A percentile compares a stretch with the other conserved stretches of the same genome.
These are phyloP conservation scores for Augochlorella aurata DNA, from an alignment of 2,888 invertebrate genomes.

Conservation along the genomic window DNA sequence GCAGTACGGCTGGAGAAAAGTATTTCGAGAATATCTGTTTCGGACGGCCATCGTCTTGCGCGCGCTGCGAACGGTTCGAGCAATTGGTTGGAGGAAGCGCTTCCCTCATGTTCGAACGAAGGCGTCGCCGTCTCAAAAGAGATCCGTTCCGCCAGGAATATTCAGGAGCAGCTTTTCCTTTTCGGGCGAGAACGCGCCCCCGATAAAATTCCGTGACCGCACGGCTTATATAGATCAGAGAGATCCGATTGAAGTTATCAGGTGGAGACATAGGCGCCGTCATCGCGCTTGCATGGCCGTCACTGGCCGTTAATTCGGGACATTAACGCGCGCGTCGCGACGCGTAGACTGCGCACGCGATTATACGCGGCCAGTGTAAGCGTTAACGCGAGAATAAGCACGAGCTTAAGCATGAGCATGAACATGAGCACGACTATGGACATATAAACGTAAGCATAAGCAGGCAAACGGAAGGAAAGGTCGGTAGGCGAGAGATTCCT, in stretches of 20 bases:
- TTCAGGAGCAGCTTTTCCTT: neutral
- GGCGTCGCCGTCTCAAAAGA: neutral
- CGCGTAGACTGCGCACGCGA: conserved; percentile 17
- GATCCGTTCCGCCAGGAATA: neutral
- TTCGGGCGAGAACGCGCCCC: neutral
- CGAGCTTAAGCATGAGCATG: neutral
- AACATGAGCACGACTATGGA: neutral
- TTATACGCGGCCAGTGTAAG: neutral
- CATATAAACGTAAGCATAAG: neutral
- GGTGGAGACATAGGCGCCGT: conserved; percentile 5
- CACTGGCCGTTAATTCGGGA: neutral
- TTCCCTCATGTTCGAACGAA: neutral
- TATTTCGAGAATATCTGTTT: neutral
- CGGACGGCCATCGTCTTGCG: neutral
- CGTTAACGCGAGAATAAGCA: neutral
- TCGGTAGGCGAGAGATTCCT: conserved; percentile 10
- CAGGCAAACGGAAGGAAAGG: neutral
- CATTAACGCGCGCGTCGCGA: neutral
- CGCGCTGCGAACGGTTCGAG: neutral
- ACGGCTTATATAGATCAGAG: conserved; percentile 8
- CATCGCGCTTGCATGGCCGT: neutral
- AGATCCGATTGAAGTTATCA: neutral
- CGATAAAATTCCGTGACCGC: neutral
- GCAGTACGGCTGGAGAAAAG: too few species aligned
- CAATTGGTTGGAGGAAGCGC: neutral